These are phyloP conservation scores for Hemicentrotus pulcherrimus DNA, from an alignment of 35 echinoderm and acorn worm genomes.

Conservation along the genomic window DNA sequence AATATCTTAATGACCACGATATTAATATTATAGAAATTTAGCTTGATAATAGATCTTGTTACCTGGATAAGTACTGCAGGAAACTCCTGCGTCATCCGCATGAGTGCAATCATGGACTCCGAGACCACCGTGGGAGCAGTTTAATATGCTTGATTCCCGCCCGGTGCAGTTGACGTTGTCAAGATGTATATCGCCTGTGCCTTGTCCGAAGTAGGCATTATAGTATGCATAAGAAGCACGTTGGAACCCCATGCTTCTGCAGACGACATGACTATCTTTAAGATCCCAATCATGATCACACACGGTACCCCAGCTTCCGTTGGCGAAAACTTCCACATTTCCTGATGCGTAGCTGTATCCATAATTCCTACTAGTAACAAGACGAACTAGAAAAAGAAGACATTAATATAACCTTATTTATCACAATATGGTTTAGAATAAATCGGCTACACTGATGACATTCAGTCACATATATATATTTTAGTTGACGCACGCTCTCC, in stretches of 20 bases:
- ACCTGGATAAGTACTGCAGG: neutral
- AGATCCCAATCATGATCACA: constrained; percentile 51
- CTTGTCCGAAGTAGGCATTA: constrained; percentile 60
- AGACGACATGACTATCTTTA: constrained; percentile 39
- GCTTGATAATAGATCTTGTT: neutral
- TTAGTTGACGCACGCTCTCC: no score
- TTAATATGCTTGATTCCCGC: constrained; percentile 2
- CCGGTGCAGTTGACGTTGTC: constrained; percentile 57
- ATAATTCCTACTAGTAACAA: neutral
- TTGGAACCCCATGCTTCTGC: constrained; percentile 27
- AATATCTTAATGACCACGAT: no score
- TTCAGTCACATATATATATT: no score
- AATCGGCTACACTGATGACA: no score
- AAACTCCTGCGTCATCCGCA: constrained; percentile 47
- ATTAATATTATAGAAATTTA: no score
- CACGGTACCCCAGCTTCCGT: constrained; percentile 47
- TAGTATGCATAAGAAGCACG: neutral
- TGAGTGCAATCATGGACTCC: constrained; percentile 48
- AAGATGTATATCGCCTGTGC: constrained; percentile 42
- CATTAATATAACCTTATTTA: no score
- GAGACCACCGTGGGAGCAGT: constrained; percentile 12
- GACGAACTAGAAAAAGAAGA: neutral
- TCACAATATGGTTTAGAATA: no score
- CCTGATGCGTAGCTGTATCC: neutral
- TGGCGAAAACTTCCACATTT: constrained; percentile 41